Evolutionary conservation across 1,140 invertebrate species (phyloP).

Genomic region (Solenopsis invicta): DNA sequence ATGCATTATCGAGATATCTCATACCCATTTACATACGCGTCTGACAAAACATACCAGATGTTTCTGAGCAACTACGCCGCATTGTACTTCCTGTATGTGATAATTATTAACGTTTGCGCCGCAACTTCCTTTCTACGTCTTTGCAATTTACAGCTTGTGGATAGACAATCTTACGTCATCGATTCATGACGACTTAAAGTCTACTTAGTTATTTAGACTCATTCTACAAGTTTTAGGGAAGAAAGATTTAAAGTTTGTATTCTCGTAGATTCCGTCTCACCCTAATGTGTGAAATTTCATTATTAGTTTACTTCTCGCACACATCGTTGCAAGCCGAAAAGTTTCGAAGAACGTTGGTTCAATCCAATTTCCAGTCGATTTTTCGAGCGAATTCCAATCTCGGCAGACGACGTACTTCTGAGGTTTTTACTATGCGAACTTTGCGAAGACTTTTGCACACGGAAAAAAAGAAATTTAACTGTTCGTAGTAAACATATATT

Average conservation of each 20-base stretch:
- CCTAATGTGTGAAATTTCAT: background rate
- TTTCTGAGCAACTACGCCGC: slow-evolving; percentile 22
- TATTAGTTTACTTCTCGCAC: background rate
- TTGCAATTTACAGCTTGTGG: slow-evolving; percentile 3
- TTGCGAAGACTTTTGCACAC: background rate
- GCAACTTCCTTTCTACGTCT: slow-evolving; percentile 29
- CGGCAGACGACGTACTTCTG: background rate
- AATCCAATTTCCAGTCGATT: slow-evolving; percentile 19
- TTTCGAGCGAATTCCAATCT: slow-evolving; percentile 9
- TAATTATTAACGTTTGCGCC: slow-evolving; percentile 51
- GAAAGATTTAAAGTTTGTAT: background rate
- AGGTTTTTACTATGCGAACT: background rate
- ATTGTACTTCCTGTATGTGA: slow-evolving; percentile 8
- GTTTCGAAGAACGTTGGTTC: background rate
- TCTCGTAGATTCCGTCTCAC: background rate
- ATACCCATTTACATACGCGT: slow-evolving; percentile 8
- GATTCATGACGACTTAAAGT: background rate
- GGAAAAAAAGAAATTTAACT: slow-evolving; percentile 22
- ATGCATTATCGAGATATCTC: slow-evolving; percentile 8
- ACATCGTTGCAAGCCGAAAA: background rate
- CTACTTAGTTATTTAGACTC: background rate
- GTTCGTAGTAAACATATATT: background rate
- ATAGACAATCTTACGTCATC: background rate
- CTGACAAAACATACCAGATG: slow-evolving; percentile 51
- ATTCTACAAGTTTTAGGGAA: background rate